A percentile compares a stretch with the other conserved stretches of the same genome.
These are phyloP conservation scores for Limenitis camilla DNA, from an alignment of 2,888 invertebrate species.

Conservation along the genomic window DNA sequence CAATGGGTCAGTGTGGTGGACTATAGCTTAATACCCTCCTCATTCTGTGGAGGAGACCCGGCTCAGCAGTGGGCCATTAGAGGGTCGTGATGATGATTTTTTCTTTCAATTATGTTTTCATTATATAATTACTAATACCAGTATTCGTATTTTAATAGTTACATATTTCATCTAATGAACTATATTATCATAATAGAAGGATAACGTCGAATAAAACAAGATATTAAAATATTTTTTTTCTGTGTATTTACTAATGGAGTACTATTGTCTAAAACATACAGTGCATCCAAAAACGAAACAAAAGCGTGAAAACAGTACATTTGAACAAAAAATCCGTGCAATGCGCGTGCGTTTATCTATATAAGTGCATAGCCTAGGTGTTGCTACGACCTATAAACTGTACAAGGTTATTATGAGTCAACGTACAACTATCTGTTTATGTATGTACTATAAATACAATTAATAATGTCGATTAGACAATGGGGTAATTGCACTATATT, in stretches of 20 bases:
- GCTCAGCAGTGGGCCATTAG: no score
- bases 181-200: no score
- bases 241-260: no score
- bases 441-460: conserved; percentile 3
- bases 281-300: conserved; percentile 10
- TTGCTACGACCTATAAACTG: conserved; percentile 16
- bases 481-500: neutral
- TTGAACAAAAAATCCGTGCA: conserved; percentile 16
- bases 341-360: conserved; percentile 14
- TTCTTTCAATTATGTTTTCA: neutral
- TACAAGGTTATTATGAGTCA: conserved; percentile 20
- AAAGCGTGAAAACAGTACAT: conserved; percentile 14
- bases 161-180: no score
- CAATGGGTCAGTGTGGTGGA: no score
- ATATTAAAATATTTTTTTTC: no score
- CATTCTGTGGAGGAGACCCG: no score
- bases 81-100: no score
- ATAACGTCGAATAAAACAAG: no score
- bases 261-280: no score
- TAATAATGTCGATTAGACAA: neutral
- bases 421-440: conserved; percentile 16
- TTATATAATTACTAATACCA: neutral
- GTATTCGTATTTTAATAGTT: no score
- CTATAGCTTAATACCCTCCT: no score
- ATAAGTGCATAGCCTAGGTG: conserved; percentile 14